These are phyloP conservation scores for Scomberomorus guttatus DNA, from an alignment of 2,797 vertebrate species.

Conservation along the genomic window DNA sequence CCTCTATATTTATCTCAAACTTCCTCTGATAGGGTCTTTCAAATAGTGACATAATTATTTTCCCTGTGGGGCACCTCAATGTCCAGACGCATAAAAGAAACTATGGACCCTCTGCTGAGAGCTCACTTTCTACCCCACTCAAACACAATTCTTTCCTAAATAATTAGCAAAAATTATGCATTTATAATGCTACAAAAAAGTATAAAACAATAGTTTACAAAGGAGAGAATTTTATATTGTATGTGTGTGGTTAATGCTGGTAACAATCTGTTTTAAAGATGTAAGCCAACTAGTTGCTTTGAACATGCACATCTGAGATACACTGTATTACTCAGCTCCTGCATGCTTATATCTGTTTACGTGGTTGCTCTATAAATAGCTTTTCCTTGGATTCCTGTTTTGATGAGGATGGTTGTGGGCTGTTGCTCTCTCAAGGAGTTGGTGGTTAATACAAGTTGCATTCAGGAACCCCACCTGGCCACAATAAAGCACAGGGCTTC, in stretches of 20 bases:
- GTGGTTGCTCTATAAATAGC: conserved; percentile 62
- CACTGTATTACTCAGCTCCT: conserved; percentile 28
- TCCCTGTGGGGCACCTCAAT: background rate
- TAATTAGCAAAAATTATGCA: background rate
- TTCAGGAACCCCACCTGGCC: conserved; percentile 70
- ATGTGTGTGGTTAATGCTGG: background rate
- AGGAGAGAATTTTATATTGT: background rate
- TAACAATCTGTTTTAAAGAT: background rate
- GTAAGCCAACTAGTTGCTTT: background rate
- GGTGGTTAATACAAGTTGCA: conserved; percentile 64
- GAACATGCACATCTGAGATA: conserved; percentile 35
- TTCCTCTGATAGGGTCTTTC: conserved; percentile 44
- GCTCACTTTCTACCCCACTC: background rate
- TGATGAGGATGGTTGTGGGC: conserved; percentile 59
- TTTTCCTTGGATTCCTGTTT: conserved; percentile 66
- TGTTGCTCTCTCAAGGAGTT: conserved; percentile 56
- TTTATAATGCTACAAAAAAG: background rate
- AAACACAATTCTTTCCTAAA: background rate
- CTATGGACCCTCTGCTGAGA: background rate
- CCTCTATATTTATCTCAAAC: conserved; percentile 42
- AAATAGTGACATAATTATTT: conserved; percentile 12
- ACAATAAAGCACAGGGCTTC: conserved; percentile 68
- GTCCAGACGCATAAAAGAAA: conserved; percentile 13
- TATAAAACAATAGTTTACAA: background rate
- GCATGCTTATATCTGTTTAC: conserved; percentile 40